phyloP scores from a whole-genome alignment of 2,797 vertebrate species.

The Sebastes umbrosus region DNA sequence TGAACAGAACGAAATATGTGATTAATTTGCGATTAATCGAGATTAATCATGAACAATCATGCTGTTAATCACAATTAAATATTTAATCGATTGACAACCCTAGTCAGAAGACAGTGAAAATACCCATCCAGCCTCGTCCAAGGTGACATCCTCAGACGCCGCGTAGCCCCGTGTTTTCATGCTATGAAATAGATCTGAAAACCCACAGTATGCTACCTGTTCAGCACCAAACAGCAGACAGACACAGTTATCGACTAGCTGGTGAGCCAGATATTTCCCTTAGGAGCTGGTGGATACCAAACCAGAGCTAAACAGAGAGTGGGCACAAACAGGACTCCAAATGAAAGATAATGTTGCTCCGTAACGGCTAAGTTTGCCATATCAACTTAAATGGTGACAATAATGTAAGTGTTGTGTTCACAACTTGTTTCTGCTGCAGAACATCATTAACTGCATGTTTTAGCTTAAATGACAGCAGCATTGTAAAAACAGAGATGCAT shows the following conservation, averaged over 20 bases:
- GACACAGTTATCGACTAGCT: background rate
- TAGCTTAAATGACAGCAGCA: background rate
- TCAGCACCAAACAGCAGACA: background rate
- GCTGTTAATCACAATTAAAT: too few relatives aligned
- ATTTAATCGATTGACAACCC: too few relatives aligned
- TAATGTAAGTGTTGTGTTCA: too few relatives aligned
- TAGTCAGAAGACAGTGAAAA: too few relatives aligned
- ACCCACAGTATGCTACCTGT: background rate
- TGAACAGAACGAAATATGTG: too few relatives aligned
- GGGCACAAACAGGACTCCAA: background rate
- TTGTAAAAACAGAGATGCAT: background rate
- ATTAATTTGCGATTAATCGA: too few relatives aligned
- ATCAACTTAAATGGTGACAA: background rate
- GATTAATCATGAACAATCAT: too few relatives aligned
- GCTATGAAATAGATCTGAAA: background rate
- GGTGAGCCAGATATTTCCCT: background rate
- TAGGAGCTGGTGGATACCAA: background rate
- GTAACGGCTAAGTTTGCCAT: background rate
- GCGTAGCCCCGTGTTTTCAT: background rate
- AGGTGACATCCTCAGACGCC: too few relatives aligned
- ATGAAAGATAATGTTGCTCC: background rate
- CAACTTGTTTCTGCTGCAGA: too few relatives aligned
- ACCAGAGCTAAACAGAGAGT: background rate
- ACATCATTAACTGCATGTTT: background rate
- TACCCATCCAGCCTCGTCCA: too few relatives aligned